phyloP scores from a whole-genome alignment of 1,140 invertebrate species.

The Ceratosolen solmsi region DNA sequence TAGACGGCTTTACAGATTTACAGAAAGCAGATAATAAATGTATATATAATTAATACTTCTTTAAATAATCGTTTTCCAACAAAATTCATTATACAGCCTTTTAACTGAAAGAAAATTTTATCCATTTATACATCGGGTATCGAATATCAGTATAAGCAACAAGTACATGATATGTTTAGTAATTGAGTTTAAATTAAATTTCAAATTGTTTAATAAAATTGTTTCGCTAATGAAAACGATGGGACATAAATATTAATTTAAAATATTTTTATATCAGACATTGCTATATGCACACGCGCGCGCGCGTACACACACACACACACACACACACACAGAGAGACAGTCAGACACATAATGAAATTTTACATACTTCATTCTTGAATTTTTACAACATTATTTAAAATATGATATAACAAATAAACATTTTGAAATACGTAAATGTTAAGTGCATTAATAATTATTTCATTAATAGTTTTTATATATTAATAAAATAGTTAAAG shows the following conservation, averaged over 20 bases:
- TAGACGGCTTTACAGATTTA: not conserved
- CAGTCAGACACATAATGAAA: no score
- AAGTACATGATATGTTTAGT: not conserved
- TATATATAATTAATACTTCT: not conserved
- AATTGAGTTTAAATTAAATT: not conserved
- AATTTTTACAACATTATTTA: no score
- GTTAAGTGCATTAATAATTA: no score
- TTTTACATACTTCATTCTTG: no score
- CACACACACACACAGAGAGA: no score
- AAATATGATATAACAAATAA: no score
- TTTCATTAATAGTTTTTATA: no score
- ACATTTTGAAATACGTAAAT: no score
- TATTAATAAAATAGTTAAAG: no score
- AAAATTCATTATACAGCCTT: not conserved
- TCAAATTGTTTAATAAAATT: not conserved
- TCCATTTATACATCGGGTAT: not conserved
- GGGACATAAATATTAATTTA: not conserved
- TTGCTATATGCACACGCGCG: not conserved
- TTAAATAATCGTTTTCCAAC: not conserved
- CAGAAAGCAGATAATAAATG: not conserved
- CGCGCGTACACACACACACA: no score
- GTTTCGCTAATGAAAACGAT: not conserved
- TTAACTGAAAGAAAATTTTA: not conserved
- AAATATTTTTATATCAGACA: not conserved
- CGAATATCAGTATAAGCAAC: not conserved